These are phyloP conservation scores for Drosophila tropicalis DNA, from an alignment of 1,140 invertebrate species.

Conservation along the genomic window DNA sequence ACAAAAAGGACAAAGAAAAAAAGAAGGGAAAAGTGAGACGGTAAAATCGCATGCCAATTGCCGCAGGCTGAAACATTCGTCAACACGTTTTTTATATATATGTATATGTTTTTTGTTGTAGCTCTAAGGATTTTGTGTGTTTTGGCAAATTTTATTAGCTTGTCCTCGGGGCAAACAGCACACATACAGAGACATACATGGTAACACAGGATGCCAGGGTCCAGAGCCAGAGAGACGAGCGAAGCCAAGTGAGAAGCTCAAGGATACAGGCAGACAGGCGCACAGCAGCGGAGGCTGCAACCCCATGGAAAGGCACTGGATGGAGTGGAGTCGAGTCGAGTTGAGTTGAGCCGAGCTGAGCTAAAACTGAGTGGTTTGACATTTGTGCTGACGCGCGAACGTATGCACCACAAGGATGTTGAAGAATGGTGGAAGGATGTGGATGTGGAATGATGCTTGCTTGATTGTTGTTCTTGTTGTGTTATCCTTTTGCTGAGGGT, in stretches of 20 bases:
- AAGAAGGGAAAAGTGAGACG: not conserved
- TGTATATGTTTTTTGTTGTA: constrained; percentile 27
- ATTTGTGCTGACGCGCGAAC: constrained; percentile 81
- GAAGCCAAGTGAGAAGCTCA: constrained; percentile 44
- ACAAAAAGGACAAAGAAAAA: not conserved
- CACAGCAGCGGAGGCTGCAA: constrained; percentile 54
- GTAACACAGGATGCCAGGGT: constrained; percentile 8
- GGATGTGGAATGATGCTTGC: constrained; percentile 24
- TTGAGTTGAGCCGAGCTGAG: constrained; percentile 13
- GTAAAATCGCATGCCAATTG: constrained; percentile 41
- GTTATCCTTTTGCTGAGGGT: constrained; percentile 46
- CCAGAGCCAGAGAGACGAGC: constrained; percentile 14
- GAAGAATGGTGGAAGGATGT: constrained; percentile 26
- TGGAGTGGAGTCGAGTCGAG: constrained; percentile 31
- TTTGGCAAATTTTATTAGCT: constrained; percentile 77
- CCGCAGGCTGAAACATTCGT: constrained; percentile 42
- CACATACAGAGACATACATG: constrained; percentile 16
- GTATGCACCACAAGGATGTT: constrained; percentile 69
- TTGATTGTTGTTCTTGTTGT: constrained; percentile 54
- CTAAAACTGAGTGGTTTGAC: constrained; percentile 76
- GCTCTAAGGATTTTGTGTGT: constrained; percentile 49
- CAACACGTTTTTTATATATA: constrained; percentile 47
- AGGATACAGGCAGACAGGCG: constrained; percentile 67
- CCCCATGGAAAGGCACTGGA: constrained; percentile 19
- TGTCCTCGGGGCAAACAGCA: constrained; percentile 58